Evolutionary conservation across 2,113 vertebrate genomes (phyloP).

Genomic region (Trematocara unimaculatum): DNA sequence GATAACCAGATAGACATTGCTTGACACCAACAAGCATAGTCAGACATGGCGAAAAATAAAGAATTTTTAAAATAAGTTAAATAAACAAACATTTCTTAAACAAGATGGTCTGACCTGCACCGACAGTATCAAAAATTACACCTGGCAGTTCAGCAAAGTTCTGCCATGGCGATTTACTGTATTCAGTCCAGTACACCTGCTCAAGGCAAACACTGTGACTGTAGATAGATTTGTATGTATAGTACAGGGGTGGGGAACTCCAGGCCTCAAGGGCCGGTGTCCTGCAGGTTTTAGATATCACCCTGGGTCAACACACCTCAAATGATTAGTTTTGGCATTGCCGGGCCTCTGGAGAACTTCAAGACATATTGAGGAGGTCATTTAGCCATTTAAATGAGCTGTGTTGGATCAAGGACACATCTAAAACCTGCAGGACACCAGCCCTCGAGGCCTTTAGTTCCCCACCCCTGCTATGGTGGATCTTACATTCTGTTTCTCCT

Average conservation of each 20-base stretch:
- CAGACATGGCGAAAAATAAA: background rate
- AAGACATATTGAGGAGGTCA: background rate
- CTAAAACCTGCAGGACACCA: background rate
- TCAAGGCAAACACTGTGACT: background rate
- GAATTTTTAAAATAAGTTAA: background rate
- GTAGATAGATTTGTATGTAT: background rate
- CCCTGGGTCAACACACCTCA: background rate
- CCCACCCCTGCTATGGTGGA: background rate
- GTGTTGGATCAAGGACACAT: background rate
- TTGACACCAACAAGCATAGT: background rate
- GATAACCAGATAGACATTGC: background rate
- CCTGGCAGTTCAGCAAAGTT: background rate
- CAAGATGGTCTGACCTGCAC: background rate
- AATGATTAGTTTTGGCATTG: background rate
- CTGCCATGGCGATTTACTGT: background rate
- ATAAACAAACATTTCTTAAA: background rate
- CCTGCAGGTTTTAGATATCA: background rate
- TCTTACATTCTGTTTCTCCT: background rate
- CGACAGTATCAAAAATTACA: background rate
- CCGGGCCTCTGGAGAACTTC: background rate
- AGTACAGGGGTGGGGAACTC: background rate
- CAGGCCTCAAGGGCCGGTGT: background rate
- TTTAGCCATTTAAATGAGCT: background rate
- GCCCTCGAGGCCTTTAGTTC: background rate
- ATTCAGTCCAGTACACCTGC: constrained; percentile 8